These are phyloP conservation scores for Physocephala rufipes DNA, from an alignment of 2,888 invertebrate genomes.

Conservation along the genomic window DNA sequence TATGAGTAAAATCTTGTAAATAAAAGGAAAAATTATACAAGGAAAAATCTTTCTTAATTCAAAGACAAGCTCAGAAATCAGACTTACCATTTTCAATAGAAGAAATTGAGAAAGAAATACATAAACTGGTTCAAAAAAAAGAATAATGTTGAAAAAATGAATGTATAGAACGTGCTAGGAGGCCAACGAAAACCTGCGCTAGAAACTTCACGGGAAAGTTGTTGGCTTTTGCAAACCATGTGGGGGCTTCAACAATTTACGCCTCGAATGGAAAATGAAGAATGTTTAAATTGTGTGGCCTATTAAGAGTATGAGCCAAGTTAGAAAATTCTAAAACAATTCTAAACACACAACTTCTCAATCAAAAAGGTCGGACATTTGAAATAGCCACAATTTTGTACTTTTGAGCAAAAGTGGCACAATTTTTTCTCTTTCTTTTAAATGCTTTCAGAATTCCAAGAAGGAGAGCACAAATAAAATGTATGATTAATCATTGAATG, in stretches of 20 bases:
- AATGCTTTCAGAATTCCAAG: not conserved
- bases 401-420: not conserved
- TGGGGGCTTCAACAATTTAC: conserved; percentile 1
- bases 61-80: not conserved
- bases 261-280: not conserved
- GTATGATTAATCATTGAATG: no score
- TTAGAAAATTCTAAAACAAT: conserved; percentile 26
- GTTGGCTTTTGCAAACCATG: not conserved
- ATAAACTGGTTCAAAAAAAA: conserved; percentile 29
- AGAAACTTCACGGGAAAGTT: conserved; percentile 13
- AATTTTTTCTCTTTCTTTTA: not conserved
- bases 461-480: not conserved
- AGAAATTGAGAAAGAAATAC: not conserved
- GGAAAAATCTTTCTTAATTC: not conserved
- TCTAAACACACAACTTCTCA: conserved; percentile 1
- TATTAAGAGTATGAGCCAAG: conserved; percentile 21
- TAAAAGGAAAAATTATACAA: no score
- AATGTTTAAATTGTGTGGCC: not conserved
- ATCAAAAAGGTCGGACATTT: conserved; percentile 17
- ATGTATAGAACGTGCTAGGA: conserved; percentile 25
- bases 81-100: conserved; percentile 13
- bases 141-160: conserved; percentile 28
- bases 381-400: conserved; percentile 23
- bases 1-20: not conserved
- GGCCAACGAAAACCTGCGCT: conserved; percentile 17